These are phyloP conservation scores for Protobothrops mucrosquamatus DNA, from an alignment of 2,113 vertebrate genomes.

Conservation along the genomic window DNA sequence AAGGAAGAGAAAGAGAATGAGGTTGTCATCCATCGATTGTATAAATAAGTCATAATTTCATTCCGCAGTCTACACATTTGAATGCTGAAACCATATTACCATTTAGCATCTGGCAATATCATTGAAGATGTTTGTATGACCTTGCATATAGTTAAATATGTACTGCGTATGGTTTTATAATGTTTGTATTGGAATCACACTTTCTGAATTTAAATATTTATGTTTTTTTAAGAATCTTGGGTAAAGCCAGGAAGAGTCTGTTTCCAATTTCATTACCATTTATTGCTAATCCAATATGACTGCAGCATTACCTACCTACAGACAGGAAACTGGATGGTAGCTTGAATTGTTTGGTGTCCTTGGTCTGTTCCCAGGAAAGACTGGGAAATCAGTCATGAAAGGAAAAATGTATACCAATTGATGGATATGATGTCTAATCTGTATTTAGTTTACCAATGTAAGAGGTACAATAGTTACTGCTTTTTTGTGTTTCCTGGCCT, in stretches of 20 bases:
- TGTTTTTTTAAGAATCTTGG: constrained; percentile 73
- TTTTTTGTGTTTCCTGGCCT: constrained; percentile 36
- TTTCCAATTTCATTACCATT: constrained; percentile 76
- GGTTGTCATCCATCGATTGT: constrained; percentile 47
- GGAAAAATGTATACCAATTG: constrained; percentile 60
- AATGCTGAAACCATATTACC: constrained; percentile 66
- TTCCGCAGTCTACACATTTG: constrained; percentile 49
- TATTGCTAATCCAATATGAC: constrained; percentile 77
- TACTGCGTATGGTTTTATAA: constrained; percentile 78
- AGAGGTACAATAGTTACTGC: constrained; percentile 30
- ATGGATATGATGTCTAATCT: constrained; percentile 64
- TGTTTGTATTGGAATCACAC: constrained; percentile 77
- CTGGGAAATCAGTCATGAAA: constrained; percentile 67
- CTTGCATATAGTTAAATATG: constrained; percentile 68
- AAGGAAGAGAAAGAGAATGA: constrained; percentile 32
- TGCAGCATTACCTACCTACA: constrained; percentile 73
- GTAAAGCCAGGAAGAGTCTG: constrained; percentile 70
- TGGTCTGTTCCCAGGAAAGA: constrained; percentile 66
- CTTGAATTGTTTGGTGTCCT: constrained; percentile 71
- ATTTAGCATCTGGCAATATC: constrained; percentile 72
- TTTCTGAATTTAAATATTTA: constrained; percentile 71
- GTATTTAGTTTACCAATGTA: constrained; percentile 58
- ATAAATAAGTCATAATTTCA: constrained; percentile 44
- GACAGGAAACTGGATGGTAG: constrained; percentile 71
- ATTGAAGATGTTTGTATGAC: constrained; percentile 71